Evolutionary conservation across 2,888 invertebrate genomes (phyloP).

Genomic region (Caprella mutica): DNA sequence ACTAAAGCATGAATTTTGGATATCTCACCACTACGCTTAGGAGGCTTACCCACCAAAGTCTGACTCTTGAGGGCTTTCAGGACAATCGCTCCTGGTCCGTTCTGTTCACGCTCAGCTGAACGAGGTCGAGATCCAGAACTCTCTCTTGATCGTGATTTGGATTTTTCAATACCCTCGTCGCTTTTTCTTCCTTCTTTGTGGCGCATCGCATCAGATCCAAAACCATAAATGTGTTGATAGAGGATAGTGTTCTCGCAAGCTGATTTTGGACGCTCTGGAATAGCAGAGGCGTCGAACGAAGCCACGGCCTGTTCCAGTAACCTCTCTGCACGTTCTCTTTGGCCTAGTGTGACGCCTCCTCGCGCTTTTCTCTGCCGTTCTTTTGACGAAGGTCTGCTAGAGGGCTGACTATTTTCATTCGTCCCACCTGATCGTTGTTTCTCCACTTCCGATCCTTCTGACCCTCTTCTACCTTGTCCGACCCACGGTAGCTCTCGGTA

Average conservation of each 20-base stretch:
- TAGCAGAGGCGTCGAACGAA: conserved; percentile 28
- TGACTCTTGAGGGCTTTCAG: conserved; percentile 25
- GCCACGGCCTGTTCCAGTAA: conserved; percentile 28
- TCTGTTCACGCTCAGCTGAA: conserved; percentile 28
- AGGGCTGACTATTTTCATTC: too few relatives aligned
- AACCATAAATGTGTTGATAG: conserved; percentile 17
- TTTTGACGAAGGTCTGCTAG: conserved; percentile 27
- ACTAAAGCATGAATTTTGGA: conserved; percentile 30
- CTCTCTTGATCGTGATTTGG: conserved; percentile 11
- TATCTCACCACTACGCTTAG: conserved; percentile 19
- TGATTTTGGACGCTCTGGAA: conserved; percentile 32
- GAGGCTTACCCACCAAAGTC: too few relatives aligned
- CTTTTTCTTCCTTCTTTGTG: conserved; percentile 6
- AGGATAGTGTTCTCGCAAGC: conserved; percentile 32
- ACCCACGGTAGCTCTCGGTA: conserved; percentile 27
- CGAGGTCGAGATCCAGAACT: conserved; percentile 19
- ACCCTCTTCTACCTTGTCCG: conserved; percentile 20
- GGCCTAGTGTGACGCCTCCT: neutral
- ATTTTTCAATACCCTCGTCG: conserved; percentile 18
- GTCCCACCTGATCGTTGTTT: neutral
- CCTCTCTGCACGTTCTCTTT: conserved; percentile 17
- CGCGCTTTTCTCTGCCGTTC: conserved; percentile 11
- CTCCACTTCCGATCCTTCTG: conserved; percentile 28
- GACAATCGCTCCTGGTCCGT: too few relatives aligned
- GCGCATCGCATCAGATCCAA: conserved; percentile 9